These are phyloP conservation scores for Spilarctia lutea DNA, from an alignment of 2,888 invertebrate species.

Conservation along the genomic window DNA sequence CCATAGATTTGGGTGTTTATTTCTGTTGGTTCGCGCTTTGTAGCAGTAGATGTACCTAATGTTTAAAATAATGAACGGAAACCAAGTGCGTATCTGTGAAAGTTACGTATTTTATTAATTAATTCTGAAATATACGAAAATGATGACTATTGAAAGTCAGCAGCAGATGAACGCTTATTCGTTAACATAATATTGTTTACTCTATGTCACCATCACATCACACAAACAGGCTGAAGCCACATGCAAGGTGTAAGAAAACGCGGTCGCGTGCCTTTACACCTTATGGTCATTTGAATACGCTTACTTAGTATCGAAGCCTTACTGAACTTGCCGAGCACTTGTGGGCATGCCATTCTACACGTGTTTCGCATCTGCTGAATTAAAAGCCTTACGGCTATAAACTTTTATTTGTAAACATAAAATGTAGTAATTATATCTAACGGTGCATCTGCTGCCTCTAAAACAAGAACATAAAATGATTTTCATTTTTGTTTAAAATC, in stretches of 20 bases:
- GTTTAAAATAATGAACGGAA: conserved; percentile 48
- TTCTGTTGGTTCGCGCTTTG: conserved; percentile 47
- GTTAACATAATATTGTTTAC: conserved; percentile 20
- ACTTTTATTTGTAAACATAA: conserved; percentile 15
- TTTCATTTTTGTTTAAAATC: not conserved
- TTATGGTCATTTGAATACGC: conserved; percentile 63
- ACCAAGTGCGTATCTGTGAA: conserved; percentile 5
- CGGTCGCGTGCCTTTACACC: conserved; percentile 77
- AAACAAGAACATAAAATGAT: not conserved
- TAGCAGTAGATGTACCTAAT: conserved; percentile 52
- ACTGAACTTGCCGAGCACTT: conserved; percentile 56
- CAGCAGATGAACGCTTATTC: not conserved
- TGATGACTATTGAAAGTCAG: not conserved
- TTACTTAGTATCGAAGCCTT: conserved; percentile 61
- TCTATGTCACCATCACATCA: conserved; percentile 49
- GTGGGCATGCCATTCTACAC: conserved; percentile 53
- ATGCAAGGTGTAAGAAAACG: conserved; percentile 54
- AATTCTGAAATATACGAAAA: conserved; percentile 1
- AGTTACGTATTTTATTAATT: conserved; percentile 7
- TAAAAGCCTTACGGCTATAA: conserved; percentile 3
- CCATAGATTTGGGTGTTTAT: conserved; percentile 65
- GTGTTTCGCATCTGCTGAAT: conserved; percentile 56
- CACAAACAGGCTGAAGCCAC: conserved; percentile 60
- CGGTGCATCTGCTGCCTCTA: not conserved
- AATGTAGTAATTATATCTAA: not conserved